A percentile compares a stretch with the other conserved stretches of the same genome.
These are phyloP conservation scores for Drosophila saltans DNA, from an alignment of 1,140 invertebrate genomes.

Conservation along the genomic window DNA sequence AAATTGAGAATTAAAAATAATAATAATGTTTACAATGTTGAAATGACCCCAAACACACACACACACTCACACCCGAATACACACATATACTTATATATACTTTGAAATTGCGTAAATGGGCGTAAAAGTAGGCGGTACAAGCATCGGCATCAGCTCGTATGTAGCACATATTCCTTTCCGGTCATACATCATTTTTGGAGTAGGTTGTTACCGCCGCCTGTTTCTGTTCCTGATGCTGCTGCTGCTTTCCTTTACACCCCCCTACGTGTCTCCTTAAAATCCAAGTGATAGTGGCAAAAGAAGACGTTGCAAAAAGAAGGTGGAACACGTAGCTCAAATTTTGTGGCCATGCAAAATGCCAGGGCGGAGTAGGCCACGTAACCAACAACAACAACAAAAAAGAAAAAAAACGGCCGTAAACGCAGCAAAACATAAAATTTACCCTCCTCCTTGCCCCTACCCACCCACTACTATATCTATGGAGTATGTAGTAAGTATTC, in stretches of 20 bases:
- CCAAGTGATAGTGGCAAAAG: background rate
- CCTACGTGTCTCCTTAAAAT: constrained; percentile 11
- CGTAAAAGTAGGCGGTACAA: constrained; percentile 50
- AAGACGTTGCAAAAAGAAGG: background rate
- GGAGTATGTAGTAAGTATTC: background rate
- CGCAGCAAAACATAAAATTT: constrained; percentile 45
- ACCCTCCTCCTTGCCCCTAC: background rate
- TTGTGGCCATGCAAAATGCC: constrained; percentile 19
- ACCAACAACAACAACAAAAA: background rate
- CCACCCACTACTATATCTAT: background rate
- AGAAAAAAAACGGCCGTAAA: constrained; percentile 39
- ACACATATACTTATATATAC: background rate
- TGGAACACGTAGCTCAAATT: constrained; percentile 9
- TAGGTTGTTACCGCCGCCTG: constrained; percentile 2
- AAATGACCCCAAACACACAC: constrained; percentile 37
- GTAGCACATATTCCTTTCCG: constrained; percentile 64
- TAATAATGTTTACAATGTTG: constrained; percentile 32
- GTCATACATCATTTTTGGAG: constrained; percentile 43
- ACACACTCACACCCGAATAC: constrained; percentile 8
- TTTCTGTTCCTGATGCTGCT: background rate
- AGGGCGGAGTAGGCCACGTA: constrained; percentile 17
- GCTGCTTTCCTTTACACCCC: background rate
- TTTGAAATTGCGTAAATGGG: constrained; percentile 62
- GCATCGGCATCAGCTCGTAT: constrained; percentile 29
- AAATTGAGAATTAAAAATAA: constrained; percentile 40